phyloP scores from a whole-genome alignment of 2,888 invertebrate genomes.

The Ophion obscuratus region DNA sequence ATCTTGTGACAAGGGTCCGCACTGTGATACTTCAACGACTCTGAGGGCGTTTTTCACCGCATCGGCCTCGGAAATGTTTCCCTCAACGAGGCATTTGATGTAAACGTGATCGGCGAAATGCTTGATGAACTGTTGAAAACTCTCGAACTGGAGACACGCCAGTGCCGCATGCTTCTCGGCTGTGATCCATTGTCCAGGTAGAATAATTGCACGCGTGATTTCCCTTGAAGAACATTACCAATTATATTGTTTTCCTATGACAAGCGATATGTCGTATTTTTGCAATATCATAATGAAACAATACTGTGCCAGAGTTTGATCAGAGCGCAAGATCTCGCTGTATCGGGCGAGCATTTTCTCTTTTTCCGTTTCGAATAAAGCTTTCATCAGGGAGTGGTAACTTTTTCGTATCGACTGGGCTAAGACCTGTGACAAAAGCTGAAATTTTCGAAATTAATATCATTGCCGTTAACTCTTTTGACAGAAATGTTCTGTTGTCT shows the following conservation, averaged over 20 bases:
- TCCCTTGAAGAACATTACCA: constrained; percentile 85
- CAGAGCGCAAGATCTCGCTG: too few relatives aligned
- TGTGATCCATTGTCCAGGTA: constrained; percentile 88
- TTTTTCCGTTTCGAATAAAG: too few relatives aligned
- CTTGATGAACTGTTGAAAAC: constrained; percentile 83
- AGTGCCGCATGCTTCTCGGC: constrained; percentile 88
- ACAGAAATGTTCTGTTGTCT: constrained; percentile 82
- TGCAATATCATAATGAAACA: neutral
- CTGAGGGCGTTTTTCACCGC: constrained; percentile 87
- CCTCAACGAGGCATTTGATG: constrained; percentile 91
- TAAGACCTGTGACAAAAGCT: too few relatives aligned
- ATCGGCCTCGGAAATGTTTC: constrained; percentile 89
- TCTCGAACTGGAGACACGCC: constrained; percentile 85
- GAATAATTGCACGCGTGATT: constrained; percentile 88
- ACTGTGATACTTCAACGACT: constrained; percentile 86
- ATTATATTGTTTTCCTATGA: constrained; percentile 87
- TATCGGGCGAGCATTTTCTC: too few relatives aligned
- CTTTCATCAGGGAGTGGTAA: too few relatives aligned
- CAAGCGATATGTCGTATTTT: neutral
- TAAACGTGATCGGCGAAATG: constrained; percentile 86
- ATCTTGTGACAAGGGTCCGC: constrained; percentile 83
- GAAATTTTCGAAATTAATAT: constrained; percentile 84
- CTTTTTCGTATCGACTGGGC: too few relatives aligned
- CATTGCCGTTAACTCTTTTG: constrained; percentile 78
- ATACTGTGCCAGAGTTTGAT: neutral